Conservation (phyloP, 2,888 invertebrate species). For the Patella pellucida region DNA sequence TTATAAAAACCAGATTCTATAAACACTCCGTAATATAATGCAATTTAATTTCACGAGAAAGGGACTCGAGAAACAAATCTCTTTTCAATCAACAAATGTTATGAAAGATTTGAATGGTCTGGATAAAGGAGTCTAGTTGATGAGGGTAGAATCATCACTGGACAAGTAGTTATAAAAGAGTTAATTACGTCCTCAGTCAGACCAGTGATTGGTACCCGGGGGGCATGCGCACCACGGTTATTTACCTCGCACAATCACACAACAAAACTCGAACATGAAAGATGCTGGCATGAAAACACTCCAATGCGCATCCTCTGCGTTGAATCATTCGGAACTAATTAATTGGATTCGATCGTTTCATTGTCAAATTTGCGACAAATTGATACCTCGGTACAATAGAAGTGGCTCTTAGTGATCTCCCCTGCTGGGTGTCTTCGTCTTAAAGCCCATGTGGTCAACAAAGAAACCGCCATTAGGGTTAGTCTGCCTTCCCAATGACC, state of each 20-base stretch:
- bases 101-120: too few species aligned
- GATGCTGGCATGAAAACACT: too few species aligned
- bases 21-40: too few species aligned
- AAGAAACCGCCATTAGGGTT: constrained; percentile 5
- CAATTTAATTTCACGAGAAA: too few species aligned
- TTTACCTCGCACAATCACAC: not conserved
- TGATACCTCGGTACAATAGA: not conserved
- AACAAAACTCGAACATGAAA: not conserved
- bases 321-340: not conserved
- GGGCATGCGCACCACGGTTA: not conserved
- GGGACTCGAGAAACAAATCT: too few species aligned
- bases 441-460: constrained; percentile 4
- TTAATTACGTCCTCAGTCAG: not conserved
- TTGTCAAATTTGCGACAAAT: constrained; percentile 2
- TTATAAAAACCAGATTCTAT: too few species aligned
- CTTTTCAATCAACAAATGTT: too few species aligned
- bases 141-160: too few species aligned
- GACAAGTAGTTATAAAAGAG: not conserved
- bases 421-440: not conserved
- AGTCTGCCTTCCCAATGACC: not conserved
- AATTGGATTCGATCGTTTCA: constrained; percentile 6
- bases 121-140: too few species aligned
- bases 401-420: not conserved
- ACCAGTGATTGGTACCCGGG: not conserved
- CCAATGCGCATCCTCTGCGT: too few species aligned